A percentile compares a stretch with the other conserved stretches of the same genome.
Conservation (phyloP, 2,888 invertebrate genomes). For the Criorhina ranunculi region DNA sequence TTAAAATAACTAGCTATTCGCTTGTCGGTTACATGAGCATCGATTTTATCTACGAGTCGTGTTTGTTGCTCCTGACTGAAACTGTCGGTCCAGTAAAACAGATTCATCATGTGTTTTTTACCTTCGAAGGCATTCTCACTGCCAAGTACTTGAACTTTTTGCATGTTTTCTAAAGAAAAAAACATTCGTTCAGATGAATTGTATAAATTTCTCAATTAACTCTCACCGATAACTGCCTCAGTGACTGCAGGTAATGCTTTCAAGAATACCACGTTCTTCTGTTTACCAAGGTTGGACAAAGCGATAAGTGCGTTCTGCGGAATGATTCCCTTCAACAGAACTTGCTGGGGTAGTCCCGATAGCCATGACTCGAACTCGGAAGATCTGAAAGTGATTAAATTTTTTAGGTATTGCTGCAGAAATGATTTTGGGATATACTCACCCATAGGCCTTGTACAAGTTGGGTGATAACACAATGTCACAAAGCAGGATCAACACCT, state of each 20-base stretch:
- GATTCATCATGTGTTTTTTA: conserved; percentile 86
- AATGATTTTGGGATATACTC: conserved; percentile 30
- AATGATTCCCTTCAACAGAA: conserved; percentile 86
- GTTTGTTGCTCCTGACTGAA: conserved; percentile 34
- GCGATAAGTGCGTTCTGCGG: conserved; percentile 86
- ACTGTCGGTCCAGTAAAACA: conserved; percentile 85
- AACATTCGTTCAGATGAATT: neutral
- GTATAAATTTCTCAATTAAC: neutral
- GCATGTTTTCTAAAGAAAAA: conserved; percentile 78
- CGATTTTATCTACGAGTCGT: conserved; percentile 39
- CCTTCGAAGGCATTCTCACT: conserved; percentile 83
- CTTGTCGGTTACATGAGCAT: conserved; percentile 77
- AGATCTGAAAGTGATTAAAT: conserved; percentile 79
- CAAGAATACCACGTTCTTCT: conserved; percentile 86
- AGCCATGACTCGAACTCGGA: conserved; percentile 85
- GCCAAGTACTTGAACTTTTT: conserved; percentile 82
- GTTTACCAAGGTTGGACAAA: conserved; percentile 86
- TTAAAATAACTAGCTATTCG: conserved; percentile 79
- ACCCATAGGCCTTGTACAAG: conserved; percentile 83
- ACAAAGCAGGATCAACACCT: conserved; percentile 85
- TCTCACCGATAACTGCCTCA: conserved; percentile 84
- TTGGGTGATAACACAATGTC: conserved; percentile 84
- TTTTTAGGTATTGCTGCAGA: neutral
- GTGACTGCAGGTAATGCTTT: conserved; percentile 84
- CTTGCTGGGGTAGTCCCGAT: conserved; percentile 86